A percentile compares a stretch with the other conserved stretches of the same genome.
Conservation (phyloP, 2,113 vertebrate species). For the Coryphaenoides rupestris region DNA sequence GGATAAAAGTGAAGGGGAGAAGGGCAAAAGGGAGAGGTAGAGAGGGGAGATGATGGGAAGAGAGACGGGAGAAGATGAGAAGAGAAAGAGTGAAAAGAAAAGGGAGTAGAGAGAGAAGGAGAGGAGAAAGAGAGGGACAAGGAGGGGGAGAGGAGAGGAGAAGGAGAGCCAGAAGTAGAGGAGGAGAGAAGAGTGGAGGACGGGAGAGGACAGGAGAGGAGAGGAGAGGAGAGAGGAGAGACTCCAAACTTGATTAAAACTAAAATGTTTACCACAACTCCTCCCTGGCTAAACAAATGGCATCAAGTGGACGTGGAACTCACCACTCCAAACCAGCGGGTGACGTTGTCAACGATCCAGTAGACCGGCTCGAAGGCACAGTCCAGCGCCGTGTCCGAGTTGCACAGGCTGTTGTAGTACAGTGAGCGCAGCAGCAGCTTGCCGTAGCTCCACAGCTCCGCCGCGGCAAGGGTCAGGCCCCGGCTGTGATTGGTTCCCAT, state of each 20-base stretch:
- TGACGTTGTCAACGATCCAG: slow-evolving; percentile 95
- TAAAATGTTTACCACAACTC: too few relatives aligned
- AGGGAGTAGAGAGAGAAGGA: not conserved
- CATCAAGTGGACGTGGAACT: slow-evolving; percentile 60
- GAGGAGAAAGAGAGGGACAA: not conserved
- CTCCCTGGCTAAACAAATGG: not conserved
- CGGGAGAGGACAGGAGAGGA: not conserved
- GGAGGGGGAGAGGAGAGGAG: not conserved
- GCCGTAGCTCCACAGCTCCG: slow-evolving; percentile 81
- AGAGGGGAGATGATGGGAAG: not conserved
- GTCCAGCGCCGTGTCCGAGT: slow-evolving; percentile 85
- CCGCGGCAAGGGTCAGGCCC: slow-evolving; percentile 38
- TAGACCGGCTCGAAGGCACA: slow-evolving; percentile 91
- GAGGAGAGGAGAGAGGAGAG: not conserved
- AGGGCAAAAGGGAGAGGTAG: not conserved
- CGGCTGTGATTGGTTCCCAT: not conserved
- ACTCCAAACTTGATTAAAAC: too few relatives aligned
- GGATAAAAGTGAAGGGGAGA: too few relatives aligned
- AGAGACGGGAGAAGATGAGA: not conserved
- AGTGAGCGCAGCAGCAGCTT: slow-evolving; percentile 84
- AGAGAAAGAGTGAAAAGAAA: not conserved
- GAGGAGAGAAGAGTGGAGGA: not conserved
- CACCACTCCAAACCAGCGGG: slow-evolving; percentile 96
- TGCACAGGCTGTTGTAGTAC: slow-evolving; percentile 85
- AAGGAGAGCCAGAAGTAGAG: too few relatives aligned